Evolutionary conservation across 1,140 invertebrate species (phyloP), one percentile per base, ranked within the genome.

Genomic region (Aphis craccivora): DNA sequence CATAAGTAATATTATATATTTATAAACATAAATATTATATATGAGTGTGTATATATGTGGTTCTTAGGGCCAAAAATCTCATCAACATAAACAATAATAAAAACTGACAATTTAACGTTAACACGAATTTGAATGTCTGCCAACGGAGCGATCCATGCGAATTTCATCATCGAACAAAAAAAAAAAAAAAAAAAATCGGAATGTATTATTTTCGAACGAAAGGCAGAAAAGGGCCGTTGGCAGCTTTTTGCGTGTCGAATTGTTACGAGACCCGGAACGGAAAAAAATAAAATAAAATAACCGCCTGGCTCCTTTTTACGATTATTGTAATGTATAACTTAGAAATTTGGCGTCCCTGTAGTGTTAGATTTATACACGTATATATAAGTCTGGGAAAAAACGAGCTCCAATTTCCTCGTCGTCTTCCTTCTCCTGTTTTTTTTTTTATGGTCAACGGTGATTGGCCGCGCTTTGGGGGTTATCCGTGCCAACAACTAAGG

Each of bases 261-360:
- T 86, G 91, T 92, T 92, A 92, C 91, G 91, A 84, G 81, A 92
- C 43, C 22, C 91, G 91, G 91, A 84, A 53, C 48, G 18, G 23
- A 81, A 81, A 91, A 81, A 91, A 81, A 14, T n/a, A 91, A 30
- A 91, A 91, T 48, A 88, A 91, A 81, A 81, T 81, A 76, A 91
- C 91, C 76, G 91, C 43, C 91, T 40, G 91, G 91, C 48, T 86
- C 81, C 67, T 93, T 93, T 86, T 93, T 93, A 93, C 91, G 91
- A 93, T 93, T 93, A 84, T 93, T 84, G 91, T 93, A 92, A 86
- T 55, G 81, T 93, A 93, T 93, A 93, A 93, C 76, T 93, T 93
- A 93, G 81, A 93, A 86, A 93, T 93, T 93, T 93, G 91, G 91
- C 91, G 91, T 93, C 91, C 45, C 76, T 37, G 91, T 83, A 81